These are phyloP conservation scores for Phenganax subtilis DNA, from an alignment of 92 coral and sea anemone species.

Conservation along the genomic window DNA sequence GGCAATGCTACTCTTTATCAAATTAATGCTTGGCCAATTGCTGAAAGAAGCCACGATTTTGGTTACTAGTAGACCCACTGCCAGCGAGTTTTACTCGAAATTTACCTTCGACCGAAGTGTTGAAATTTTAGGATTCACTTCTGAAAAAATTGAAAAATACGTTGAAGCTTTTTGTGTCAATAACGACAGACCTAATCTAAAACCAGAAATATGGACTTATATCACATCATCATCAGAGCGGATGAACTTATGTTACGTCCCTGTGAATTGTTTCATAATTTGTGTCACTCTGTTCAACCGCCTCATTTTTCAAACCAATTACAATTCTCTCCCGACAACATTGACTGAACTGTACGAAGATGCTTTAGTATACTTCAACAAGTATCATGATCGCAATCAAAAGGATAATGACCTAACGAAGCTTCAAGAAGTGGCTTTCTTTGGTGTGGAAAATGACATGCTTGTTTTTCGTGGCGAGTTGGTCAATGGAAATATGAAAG, in stretches of 20 bases:
- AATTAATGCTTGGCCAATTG: constrained; percentile 40
- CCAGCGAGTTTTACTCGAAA: constrained; percentile 26
- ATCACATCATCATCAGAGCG: constrained; percentile 35
- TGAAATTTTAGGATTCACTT: constrained; percentile 58
- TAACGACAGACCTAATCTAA: background rate
- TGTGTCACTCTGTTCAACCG: constrained; percentile 6
- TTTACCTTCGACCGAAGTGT: constrained; percentile 37
- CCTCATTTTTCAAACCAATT: background rate
- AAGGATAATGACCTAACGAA: background rate
- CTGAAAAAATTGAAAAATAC: constrained; percentile 48
- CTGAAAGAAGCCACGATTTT: constrained; percentile 55
- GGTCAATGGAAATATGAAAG: background rate
- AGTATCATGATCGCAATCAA: background rate
- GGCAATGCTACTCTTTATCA: constrained; percentile 45
- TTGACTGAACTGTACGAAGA: constrained; percentile 10
- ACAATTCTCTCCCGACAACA: constrained; percentile 11
- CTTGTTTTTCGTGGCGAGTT: background rate
- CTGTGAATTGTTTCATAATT: too few species aligned
- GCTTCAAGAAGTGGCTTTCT: background rate
- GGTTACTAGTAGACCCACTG: constrained; percentile 53
- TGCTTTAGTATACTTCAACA: background rate
- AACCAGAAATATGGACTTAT: constrained; percentile 33
- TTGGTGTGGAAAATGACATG: background rate
- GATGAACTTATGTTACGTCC: constrained; percentile 47
- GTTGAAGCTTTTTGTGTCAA: constrained; percentile 25